Percentiles rank a stretch among this genome's conserved stretches.
phyloP scores from a whole-genome alignment of 2,797 vertebrate genomes.

The Takifugu rubripes region DNA sequence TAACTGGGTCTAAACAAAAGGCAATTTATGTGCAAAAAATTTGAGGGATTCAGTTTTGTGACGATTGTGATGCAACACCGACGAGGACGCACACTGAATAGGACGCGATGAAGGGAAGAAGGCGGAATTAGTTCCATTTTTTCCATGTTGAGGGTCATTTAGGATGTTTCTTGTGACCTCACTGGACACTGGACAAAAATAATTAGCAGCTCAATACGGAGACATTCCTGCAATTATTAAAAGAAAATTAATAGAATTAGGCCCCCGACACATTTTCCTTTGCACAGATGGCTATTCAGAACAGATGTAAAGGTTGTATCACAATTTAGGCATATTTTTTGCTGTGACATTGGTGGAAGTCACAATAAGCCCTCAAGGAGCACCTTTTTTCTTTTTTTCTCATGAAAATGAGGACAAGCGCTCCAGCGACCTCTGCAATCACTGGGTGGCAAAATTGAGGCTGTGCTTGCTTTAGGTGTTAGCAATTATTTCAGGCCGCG shows the following conservation, averaged over 20 bases:
- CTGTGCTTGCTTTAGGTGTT: constrained; percentile 63
- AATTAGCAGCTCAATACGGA: background rate
- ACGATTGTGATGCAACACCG: no score
- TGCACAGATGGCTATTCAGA: constrained; percentile 29
- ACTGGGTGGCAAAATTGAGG: constrained; percentile 54
- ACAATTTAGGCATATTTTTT: constrained; percentile 48
- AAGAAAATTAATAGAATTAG: constrained; percentile 7
- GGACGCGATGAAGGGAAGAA: no score
- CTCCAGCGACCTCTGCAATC: constrained; percentile 61
- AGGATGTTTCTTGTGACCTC: background rate
- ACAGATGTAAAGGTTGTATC: constrained; percentile 21
- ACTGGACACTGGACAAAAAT: background rate
- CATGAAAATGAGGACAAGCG: constrained; percentile 57
- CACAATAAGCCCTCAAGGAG: constrained; percentile 54
- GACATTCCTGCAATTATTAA: background rate
- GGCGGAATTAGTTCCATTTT: background rate
- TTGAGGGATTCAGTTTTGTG: no score
- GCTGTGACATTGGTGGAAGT: constrained; percentile 68
- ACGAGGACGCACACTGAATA: no score
- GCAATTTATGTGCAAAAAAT: no score
- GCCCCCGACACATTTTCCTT: constrained; percentile 11
- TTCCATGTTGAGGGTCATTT: background rate
- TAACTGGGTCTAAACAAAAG: no score
- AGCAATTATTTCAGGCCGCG: constrained; percentile 59
- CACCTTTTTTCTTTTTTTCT: constrained; percentile 19